A percentile compares a stretch with the other conserved stretches of the same genome.
Evolutionary conservation across 1,140 invertebrate genomes (phyloP).

Genomic region (Drosophila azteca): DNA sequence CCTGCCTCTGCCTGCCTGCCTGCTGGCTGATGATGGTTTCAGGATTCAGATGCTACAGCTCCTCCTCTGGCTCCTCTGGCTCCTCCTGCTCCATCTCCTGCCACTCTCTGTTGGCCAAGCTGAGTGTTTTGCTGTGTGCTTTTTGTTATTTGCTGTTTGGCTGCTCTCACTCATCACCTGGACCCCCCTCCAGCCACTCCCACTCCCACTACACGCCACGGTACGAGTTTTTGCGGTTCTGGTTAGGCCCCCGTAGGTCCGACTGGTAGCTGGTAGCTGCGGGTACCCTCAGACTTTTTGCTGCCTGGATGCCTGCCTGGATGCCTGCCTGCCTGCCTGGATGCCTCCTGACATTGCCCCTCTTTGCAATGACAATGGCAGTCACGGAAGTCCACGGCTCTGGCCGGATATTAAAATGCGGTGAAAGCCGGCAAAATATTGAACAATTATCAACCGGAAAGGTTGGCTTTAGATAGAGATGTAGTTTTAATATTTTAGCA

Average conservation of each 20-base stretch:
- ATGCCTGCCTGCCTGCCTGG: conserved; percentile 12
- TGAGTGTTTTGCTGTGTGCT: conserved; percentile 75
- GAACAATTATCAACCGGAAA: conserved; percentile 49
- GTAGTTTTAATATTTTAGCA: not conserved
- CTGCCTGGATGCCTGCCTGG: conserved; percentile 12
- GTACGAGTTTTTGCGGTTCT: conserved; percentile 54
- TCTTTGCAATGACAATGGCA: conserved; percentile 68
- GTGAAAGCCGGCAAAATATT: conserved; percentile 62
- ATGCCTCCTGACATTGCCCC: conserved; percentile 70
- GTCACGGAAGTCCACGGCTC: conserved; percentile 42
- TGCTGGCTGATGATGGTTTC: conserved; percentile 57
- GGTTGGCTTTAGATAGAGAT: not conserved
- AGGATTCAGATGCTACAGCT: conserved; percentile 21
- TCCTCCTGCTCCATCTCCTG: conserved; percentile 28
- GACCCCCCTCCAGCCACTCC: not conserved
- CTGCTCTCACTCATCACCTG: conserved; percentile 65
- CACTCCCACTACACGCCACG: conserved; percentile 5
- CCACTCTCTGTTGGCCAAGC: conserved; percentile 15
- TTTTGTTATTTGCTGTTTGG: conserved; percentile 79
- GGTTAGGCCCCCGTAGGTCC: conserved; percentile 28
- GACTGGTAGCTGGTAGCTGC: conserved; percentile 19
- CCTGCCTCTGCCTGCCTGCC: conserved; percentile 23
- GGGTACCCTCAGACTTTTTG: conserved; percentile 47
- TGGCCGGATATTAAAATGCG: conserved; percentile 66
- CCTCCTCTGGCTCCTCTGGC: too few relatives aligned